Evolutionary conservation across 2,113 vertebrate genomes (phyloP).

Genomic region (Sphyrna mokarran): DNA sequence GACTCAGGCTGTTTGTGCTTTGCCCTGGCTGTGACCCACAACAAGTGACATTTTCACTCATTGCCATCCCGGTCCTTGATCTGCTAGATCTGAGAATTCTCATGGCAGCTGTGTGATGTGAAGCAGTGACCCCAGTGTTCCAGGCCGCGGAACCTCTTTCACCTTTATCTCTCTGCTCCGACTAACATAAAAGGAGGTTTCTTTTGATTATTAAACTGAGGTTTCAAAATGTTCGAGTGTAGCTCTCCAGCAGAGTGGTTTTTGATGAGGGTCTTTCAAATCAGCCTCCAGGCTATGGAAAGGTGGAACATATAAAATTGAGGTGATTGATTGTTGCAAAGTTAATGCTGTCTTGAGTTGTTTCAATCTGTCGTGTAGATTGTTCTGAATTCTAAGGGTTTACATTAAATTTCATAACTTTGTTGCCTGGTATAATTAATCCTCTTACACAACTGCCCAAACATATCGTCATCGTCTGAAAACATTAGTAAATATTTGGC

Average conservation of each 20-base stretch:
- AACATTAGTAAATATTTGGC: not conserved
- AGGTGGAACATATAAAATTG: not conserved
- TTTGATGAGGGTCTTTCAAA: not conserved
- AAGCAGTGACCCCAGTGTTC: not conserved
- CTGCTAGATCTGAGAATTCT: not conserved
- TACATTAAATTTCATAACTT: slow-evolving; percentile 15
- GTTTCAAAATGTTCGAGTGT: not conserved
- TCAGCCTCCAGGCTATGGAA: not conserved
- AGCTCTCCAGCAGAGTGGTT: not conserved
- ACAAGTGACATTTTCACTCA: not conserved
- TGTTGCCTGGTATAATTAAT: not conserved
- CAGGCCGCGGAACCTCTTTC: not conserved
- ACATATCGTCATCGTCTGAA: not conserved
- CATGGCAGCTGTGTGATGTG: not conserved
- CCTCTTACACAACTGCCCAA: not conserved
- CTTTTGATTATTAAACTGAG: slow-evolving; percentile 9
- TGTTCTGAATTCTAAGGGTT: not conserved
- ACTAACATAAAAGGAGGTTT: not conserved
- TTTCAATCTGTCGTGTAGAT: not conserved
- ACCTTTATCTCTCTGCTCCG: not conserved
- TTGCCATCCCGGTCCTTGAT: not conserved
- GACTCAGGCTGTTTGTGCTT: not conserved
- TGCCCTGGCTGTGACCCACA: not conserved
- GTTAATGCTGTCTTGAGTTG: not conserved
- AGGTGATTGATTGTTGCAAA: not conserved